Conservation (phyloP, 1,140 invertebrate genomes). For the Sycobia sp. region DNA sequence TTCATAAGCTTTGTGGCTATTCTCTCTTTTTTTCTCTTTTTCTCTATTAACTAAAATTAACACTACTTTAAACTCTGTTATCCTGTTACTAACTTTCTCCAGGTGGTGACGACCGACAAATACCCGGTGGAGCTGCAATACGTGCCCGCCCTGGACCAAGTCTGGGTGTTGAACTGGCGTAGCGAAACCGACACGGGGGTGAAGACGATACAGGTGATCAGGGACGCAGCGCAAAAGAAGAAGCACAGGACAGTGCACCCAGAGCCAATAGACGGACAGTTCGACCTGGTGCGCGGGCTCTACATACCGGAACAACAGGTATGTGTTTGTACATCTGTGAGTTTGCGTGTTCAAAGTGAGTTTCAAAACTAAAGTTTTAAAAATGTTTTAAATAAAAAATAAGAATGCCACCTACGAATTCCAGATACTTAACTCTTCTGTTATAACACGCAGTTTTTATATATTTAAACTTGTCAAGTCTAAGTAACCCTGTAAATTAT, state of each 20-base stretch:
- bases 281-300: conserved; percentile 75
- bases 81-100: no score
- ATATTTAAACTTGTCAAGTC: no score
- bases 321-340: no score
- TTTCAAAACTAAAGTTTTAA: no score
- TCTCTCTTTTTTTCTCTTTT: not conserved
- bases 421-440: no score
- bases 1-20: no score
- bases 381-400: no score
- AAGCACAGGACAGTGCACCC: conserved; percentile 81
- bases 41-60: not conserved
- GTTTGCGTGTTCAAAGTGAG: no score
- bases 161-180: conserved; percentile 81
- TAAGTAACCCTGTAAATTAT: no score
- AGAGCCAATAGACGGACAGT: conserved; percentile 79
- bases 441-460: no score
- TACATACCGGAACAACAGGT: conserved; percentile 72
- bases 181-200: conserved; percentile 65
- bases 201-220: conserved; percentile 79
- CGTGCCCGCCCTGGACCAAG: conserved; percentile 76
- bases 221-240: conserved; percentile 75
- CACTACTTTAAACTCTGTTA: no score
- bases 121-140: conserved; percentile 76
- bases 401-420: no score
- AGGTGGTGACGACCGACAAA: conserved; percentile 78